phyloP scores from a whole-genome alignment of 2,888 invertebrate species.

The Watsonalla binaria region DNA sequence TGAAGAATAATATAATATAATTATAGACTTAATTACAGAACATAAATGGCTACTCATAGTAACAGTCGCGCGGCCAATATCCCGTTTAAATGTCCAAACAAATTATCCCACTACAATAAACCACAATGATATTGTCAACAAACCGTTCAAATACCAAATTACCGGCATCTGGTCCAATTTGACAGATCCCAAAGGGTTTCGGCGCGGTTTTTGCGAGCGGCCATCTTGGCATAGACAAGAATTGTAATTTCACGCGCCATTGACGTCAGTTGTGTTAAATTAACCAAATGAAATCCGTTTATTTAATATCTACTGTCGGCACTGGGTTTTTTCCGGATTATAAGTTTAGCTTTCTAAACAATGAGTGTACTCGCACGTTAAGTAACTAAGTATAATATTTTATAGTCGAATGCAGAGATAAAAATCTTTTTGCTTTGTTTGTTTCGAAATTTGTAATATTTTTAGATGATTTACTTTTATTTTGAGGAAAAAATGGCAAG shows the following conservation, averaged over 20 bases:
- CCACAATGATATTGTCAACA: constrained; percentile 65
- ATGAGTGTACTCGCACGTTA: constrained; percentile 2
- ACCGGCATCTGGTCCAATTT: constrained; percentile 63
- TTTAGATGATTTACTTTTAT: not conserved
- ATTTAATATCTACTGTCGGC: constrained; percentile 30
- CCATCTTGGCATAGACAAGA: constrained; percentile 66
- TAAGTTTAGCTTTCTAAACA: constrained; percentile 13
- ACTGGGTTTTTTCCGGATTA: constrained; percentile 18
- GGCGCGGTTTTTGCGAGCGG: constrained; percentile 58
- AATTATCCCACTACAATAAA: constrained; percentile 67
- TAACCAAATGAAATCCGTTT: constrained; percentile 54
- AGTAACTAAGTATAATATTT: not conserved
- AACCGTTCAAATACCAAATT: constrained; percentile 60
- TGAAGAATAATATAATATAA: too few relatives aligned
- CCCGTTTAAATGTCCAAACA: constrained; percentile 48
- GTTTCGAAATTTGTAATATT: not conserved
- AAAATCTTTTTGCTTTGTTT: not conserved
- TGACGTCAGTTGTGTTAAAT: constrained; percentile 63
- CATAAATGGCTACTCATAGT: too few relatives aligned
- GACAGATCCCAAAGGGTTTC: constrained; percentile 74
- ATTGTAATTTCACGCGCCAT: constrained; percentile 74
- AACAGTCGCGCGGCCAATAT: not conserved
- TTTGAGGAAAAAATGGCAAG: not conserved
- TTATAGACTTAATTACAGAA: too few relatives aligned
- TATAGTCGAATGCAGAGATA: not conserved